A percentile compares a stretch with the other conserved stretches of the same genome.
Evolutionary conservation across 1,140 invertebrate genomes (phyloP).

Genomic region (Ceratina australensis): DNA sequence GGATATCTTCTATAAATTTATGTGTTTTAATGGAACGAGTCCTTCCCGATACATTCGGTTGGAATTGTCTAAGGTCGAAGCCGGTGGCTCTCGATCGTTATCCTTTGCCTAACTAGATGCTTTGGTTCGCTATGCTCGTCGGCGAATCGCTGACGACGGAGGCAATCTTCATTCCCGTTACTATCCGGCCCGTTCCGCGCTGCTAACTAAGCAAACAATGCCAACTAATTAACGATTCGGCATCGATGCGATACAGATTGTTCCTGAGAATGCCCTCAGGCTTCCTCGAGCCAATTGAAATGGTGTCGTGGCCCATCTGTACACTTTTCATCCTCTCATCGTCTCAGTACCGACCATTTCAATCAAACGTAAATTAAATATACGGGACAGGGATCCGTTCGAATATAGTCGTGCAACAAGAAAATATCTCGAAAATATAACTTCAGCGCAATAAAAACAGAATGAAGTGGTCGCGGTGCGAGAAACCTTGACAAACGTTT

Average conservation of each 20-base stretch:
- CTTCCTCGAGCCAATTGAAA: slow-evolving; percentile 5
- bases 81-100: slow-evolving; percentile 7
- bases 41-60: too few species aligned
- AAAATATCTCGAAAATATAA: too few species aligned
- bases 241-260: slow-evolving; percentile 41
- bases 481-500: too few species aligned
- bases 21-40: too few species aligned
- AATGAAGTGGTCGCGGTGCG: too few species aligned
- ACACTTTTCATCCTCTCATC: neutral
- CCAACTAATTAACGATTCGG: slow-evolving; percentile 71
- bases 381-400: too few species aligned
- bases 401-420: too few species aligned
- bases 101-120: slow-evolving; percentile 12
- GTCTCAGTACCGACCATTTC: neutral
- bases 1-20: too few species aligned
- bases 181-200: slow-evolving; percentile 50
- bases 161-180: slow-evolving; percentile 40
- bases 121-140: slow-evolving; percentile 7
- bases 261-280: neutral
- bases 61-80: neutral
- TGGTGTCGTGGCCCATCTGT: neutral
- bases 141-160: slow-evolving; percentile 42
- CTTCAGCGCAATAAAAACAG: too few species aligned
- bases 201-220: slow-evolving; percentile 64
- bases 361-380: too few species aligned